Conservation (phyloP, 2,113 vertebrate genomes). For the Beaufortia kweichowensis region DNA sequence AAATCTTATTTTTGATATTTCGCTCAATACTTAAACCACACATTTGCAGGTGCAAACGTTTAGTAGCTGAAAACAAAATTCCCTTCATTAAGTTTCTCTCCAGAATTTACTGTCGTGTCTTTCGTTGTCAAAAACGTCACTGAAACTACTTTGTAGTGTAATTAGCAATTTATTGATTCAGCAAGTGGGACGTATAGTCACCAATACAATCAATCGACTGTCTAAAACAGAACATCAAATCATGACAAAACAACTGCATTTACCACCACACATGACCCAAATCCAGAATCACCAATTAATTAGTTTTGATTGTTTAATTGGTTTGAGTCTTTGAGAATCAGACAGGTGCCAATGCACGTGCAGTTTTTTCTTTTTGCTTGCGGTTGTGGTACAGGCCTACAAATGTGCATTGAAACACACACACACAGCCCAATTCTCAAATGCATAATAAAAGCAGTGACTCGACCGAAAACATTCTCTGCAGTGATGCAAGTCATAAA, state of each 20-base stretch:
- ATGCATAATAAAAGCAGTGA: background rate
- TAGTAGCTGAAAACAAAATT: background rate
- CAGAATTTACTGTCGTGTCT: background rate
- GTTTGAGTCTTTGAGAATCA: background rate
- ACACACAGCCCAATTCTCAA: background rate
- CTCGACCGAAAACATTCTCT: background rate
- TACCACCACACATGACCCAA: background rate
- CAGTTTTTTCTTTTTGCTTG: background rate
- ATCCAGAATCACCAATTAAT: background rate
- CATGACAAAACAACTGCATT: conserved; percentile 21
- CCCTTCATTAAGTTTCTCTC: background rate
- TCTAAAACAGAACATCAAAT: conserved; percentile 35
- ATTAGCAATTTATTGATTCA: conserved; percentile 56
- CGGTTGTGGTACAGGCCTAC: background rate
- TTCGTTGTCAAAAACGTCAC: conserved; percentile 39
- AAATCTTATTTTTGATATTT: background rate
- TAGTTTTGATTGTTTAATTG: background rate
- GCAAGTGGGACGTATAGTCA: conserved; percentile 35
- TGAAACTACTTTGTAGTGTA: conserved; percentile 51
- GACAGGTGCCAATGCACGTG: background rate
- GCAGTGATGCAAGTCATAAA: background rate
- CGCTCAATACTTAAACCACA: background rate
- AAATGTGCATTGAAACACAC: conserved; percentile 3
- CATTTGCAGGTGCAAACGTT: conserved; percentile 24
- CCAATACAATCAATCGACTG: conserved; percentile 41